phyloP scores from a whole-genome alignment of 2,888 invertebrate genomes.

The Macrophya alboannulata region DNA sequence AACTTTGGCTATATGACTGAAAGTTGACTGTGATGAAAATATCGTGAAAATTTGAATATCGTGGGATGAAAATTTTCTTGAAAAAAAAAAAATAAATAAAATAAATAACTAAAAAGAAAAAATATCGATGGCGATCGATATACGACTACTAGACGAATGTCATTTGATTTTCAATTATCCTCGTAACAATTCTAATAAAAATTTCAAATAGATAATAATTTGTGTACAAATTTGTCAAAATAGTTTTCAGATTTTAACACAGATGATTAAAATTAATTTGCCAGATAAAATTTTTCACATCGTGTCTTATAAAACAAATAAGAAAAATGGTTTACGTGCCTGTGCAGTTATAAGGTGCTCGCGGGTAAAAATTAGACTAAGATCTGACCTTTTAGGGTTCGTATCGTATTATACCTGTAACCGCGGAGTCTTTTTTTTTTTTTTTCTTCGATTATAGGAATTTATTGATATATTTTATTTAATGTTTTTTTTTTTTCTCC shows the following conservation, averaged over 20 bases:
- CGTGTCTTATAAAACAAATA: neutral
- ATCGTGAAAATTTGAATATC: neutral
- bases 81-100: neutral
- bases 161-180: neutral
- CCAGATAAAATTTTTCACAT: neutral
- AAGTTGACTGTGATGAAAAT: slow-evolving; percentile 30
- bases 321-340: slow-evolving; percentile 35
- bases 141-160: neutral
- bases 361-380: slow-evolving; percentile 6
- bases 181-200: neutral
- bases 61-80: neutral
- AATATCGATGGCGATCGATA: neutral
- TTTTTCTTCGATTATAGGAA: neutral
- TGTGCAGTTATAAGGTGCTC: neutral
- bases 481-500: neutral
- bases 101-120: neutral
- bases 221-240: neutral
- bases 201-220: neutral
- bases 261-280: neutral
- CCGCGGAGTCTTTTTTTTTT: neutral
- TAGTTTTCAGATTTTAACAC: neutral
- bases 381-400: slow-evolving; percentile 11
- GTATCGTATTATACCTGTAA: slow-evolving; percentile 1
- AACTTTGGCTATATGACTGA: slow-evolving; percentile 28
- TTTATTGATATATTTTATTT: neutral